Evolutionary conservation across 1,140 invertebrate species (phyloP), one percentile per base, ranked within the genome.

Genomic region (Idris sp.): DNA sequence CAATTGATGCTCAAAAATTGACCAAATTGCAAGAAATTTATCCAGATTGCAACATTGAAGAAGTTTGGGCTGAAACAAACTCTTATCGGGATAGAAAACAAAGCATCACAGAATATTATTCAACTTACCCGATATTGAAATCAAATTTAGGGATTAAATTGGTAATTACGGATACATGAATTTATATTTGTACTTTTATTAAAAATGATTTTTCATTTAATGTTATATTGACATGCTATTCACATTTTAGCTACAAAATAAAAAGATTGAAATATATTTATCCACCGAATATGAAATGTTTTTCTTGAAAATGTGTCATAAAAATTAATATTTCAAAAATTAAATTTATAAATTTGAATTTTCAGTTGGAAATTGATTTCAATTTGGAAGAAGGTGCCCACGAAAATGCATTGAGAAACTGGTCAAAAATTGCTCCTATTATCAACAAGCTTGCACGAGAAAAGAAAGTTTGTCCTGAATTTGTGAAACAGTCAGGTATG

Each of bases 351-450:
- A n/a, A n/a, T n/a, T n/a, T n/a, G n/a, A n/a, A n/a, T 30, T 9
- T 30, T 6, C 8, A 30, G 28, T 30, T 30, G n/a, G 28, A 30
- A 30, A 30, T 30, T 9, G 28, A 30, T 30, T 30, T 30, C n/a
- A 9, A 30, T 3, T 30, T 30, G 8, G 28, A 30, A 30, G 5
- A 30, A 6, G 8, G 28, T 9, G 2, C 5, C n/a, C 5, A n/a
- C n/a, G n/a, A 9, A n/a, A 2, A 30, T 6, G 4, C 2, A 4
- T 30, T 9, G 5, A 2, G 4, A 30, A n/a, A 3, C 4, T 30
- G 28, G 28, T 6, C 4, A n/a, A 9, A 30, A n/a, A 4, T 30
- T 3, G 28, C 28, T 9, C 28, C 28, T 4, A 30, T 30, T 30
- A 30, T 30, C 4, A 30, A 4, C n/a, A 6, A 30, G 8, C 5